phyloP scores from a whole-genome alignment of 2,113 vertebrate genomes.

The Trematocara variabile region DNA sequence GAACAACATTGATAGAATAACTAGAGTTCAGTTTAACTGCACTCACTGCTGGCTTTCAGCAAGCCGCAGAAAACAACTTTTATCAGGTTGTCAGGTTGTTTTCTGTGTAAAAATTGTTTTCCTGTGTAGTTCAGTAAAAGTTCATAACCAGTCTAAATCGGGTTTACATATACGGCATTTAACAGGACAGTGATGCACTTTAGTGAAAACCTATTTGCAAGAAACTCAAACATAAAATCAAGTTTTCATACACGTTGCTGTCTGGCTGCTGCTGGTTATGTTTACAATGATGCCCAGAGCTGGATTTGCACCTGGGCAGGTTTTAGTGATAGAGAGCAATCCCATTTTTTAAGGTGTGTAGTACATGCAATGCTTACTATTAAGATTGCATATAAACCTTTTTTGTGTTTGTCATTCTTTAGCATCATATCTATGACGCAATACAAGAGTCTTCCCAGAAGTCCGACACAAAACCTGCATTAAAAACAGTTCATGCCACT shows the following conservation, averaged over 20 bases:
- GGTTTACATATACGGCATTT: rapidly evolving
- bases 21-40: too few species aligned
- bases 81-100: too few species aligned
- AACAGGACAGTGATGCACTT: not conserved
- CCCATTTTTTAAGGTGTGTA: not conserved
- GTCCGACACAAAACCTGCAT: not conserved
- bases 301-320: not conserved
- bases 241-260: not conserved
- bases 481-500: not conserved
- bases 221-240: not conserved
- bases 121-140: not conserved
- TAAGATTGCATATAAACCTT: not conserved
- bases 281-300: not conserved
- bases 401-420: not conserved
- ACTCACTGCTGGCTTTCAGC: too few species aligned
- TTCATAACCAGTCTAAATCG: not conserved
- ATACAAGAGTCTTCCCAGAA: not conserved
- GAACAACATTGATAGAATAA: too few species aligned
- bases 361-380: not conserved
- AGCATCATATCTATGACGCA: not conserved
- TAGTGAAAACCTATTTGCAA: not conserved
- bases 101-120: not conserved
- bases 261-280: not conserved
- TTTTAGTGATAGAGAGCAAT: not conserved
- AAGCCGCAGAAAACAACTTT: too few species aligned